These are phyloP conservation scores for Phymatocera aterrima DNA, from an alignment of 2,888 invertebrate genomes.

Conservation along the genomic window DNA sequence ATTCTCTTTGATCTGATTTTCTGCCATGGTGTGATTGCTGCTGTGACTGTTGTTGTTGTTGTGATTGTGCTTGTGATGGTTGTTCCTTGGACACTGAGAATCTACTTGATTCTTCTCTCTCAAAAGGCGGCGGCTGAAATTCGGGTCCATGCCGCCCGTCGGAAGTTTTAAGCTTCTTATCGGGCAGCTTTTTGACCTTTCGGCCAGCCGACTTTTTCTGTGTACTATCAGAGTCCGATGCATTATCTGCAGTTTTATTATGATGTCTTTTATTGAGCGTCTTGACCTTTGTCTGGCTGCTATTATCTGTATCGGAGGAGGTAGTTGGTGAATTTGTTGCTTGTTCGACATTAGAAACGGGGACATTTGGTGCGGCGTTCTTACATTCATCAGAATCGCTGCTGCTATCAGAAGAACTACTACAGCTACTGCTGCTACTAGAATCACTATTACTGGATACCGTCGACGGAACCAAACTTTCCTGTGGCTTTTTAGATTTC, in stretches of 20 bases:
- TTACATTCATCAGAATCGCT: conserved; percentile 70
- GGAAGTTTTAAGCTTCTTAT: conserved; percentile 91
- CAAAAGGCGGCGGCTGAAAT: conserved; percentile 84
- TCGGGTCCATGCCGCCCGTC: conserved; percentile 85
- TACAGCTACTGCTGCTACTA: conserved; percentile 76
- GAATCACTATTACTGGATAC: conserved; percentile 78
- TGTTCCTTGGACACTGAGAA: conserved; percentile 71
- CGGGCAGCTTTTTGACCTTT: conserved; percentile 82
- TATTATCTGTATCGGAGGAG: conserved; percentile 69
- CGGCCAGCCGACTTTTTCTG: conserved; percentile 68
- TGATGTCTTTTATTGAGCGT: conserved; percentile 53
- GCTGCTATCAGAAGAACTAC: conserved; percentile 73
- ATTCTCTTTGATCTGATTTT: conserved; percentile 59
- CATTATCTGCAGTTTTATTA: conserved; percentile 50
- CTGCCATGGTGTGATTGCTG: conserved; percentile 57
- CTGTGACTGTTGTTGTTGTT: conserved; percentile 62
- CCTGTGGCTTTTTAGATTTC: conserved; percentile 69
- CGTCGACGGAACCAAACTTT: conserved; percentile 74
- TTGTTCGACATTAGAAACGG: conserved; percentile 61
- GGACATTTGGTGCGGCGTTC: conserved; percentile 60
- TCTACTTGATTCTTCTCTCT: conserved; percentile 83
- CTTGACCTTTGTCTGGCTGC: conserved; percentile 47
- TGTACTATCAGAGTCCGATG: conserved; percentile 47
- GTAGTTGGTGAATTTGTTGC: conserved; percentile 65
- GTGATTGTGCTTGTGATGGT: conserved; percentile 72